A percentile compares a stretch with the other conserved stretches of the same genome.
Evolutionary conservation across 2,113 vertebrate species (phyloP).

Genomic region (Lamprologus lemairii): DNA sequence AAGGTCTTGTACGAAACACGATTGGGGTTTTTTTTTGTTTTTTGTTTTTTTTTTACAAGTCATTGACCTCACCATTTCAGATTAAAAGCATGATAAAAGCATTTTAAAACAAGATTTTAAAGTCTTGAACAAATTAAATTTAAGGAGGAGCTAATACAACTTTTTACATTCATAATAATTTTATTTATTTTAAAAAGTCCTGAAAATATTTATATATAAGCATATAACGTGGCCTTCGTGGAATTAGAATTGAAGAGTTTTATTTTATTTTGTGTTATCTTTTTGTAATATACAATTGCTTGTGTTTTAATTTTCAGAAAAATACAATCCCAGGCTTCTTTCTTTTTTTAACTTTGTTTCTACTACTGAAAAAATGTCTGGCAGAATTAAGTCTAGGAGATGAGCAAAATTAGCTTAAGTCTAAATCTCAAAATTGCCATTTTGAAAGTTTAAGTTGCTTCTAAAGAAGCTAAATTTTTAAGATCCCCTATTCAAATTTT

Average conservation of each 20-base stretch:
- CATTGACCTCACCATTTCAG: background rate
- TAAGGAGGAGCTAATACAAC: background rate
- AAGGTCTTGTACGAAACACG: background rate
- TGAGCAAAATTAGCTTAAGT: background rate
- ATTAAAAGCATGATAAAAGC: background rate
- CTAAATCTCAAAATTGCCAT: background rate
- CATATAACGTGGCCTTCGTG: background rate
- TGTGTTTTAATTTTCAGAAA: background rate
- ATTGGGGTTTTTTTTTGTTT: fast-evolving
- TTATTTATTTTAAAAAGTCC: background rate
- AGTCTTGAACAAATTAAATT: background rate
- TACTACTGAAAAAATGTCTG: background rate
- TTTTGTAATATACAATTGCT: background rate
- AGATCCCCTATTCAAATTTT: background rate
- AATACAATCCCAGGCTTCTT: background rate
- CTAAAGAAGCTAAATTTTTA: background rate
- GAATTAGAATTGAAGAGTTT: background rate
- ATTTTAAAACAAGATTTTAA: background rate
- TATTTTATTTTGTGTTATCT: background rate
- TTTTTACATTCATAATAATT: background rate
- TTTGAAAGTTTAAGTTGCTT: background rate
- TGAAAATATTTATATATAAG: background rate
- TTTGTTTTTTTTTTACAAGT: background rate
- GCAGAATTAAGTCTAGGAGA: background rate
- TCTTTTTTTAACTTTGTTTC: background rate